Percentiles rank a stretch among this genome's conserved stretches.
Conservation (phyloP, 2,113 vertebrate species). For the Vicugna pacos region DNA sequence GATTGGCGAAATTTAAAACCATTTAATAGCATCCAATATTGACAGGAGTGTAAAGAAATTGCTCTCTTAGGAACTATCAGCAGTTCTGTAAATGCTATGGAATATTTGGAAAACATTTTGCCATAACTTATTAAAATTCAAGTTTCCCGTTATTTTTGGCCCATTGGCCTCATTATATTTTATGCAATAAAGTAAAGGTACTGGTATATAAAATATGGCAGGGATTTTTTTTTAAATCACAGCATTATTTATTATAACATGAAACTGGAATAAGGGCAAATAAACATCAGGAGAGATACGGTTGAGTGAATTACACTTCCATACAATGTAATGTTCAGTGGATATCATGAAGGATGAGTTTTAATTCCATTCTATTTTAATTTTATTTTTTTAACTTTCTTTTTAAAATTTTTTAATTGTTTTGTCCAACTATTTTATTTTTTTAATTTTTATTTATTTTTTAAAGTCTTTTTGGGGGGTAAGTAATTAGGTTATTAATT, state of each 20-base stretch:
- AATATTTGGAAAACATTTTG: conserved; percentile 32
- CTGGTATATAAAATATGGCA: not conserved
- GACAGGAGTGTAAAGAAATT: not conserved
- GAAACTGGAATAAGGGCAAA: not conserved
- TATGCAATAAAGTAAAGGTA: not conserved
- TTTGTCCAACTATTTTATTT: too few species aligned
- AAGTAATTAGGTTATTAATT: too few species aligned
- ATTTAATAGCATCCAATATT: not conserved
- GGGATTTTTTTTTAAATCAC: not conserved
- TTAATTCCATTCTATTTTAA: too few species aligned
- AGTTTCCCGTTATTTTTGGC: not conserved
- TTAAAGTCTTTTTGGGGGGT: too few species aligned
- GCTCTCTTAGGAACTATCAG: not conserved
- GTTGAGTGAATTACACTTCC: not conserved
- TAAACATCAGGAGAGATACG: not conserved
- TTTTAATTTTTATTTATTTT: too few species aligned
- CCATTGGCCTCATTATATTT: not conserved
- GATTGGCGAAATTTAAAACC: not conserved
- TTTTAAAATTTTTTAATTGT: too few species aligned
- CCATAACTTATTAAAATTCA: conserved; percentile 18
- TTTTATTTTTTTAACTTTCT: too few species aligned
- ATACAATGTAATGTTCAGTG: not conserved
- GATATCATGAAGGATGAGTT: not conserved
- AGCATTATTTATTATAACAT: not conserved
- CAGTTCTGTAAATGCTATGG: not conserved